These are phyloP conservation scores for Muntiacus reevesi DNA, from an alignment of 2,113 vertebrate genomes.

Conservation along the genomic window DNA sequence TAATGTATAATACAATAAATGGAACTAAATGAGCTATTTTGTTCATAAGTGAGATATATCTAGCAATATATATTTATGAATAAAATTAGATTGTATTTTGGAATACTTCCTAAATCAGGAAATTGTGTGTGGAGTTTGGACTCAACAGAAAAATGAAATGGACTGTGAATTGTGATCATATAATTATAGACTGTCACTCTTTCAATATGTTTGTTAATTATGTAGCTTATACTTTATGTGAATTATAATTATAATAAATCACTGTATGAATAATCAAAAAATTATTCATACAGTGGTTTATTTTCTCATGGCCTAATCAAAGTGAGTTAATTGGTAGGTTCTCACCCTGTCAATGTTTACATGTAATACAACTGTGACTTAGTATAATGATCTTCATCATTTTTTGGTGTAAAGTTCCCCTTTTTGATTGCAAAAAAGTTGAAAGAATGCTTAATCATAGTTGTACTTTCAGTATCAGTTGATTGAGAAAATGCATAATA, in stretches of 20 bases:
- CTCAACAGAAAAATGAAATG: constrained; percentile 34
- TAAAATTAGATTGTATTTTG: constrained; percentile 19
- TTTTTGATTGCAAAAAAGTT: neutral
- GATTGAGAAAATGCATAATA: neutral
- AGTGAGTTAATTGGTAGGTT: constrained; percentile 12
- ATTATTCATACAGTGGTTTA: constrained; percentile 37
- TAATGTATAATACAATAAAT: neutral
- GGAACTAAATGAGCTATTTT: neutral
- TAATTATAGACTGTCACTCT: constrained; percentile 37
- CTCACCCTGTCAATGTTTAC: constrained; percentile 8
- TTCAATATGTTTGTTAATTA: constrained; percentile 32
- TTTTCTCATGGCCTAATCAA: constrained; percentile 23
- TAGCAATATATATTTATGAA: constrained; percentile 26
- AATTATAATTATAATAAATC: constrained; percentile 45
- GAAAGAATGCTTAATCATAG: neutral
- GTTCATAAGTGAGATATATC: neutral
- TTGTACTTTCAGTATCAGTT: neutral
- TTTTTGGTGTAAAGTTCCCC: neutral
- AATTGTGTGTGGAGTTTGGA: constrained; percentile 13
- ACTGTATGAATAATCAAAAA: constrained; percentile 36
- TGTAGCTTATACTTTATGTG: constrained; percentile 30
- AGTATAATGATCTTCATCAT: neutral
- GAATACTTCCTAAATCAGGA: neutral
- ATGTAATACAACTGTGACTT: neutral
- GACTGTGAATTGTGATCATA: constrained; percentile 37